Evolutionary conservation across 2,797 vertebrate genomes (phyloP), one percentile per base, ranked within the genome.

Genomic region (Poeciliopsis presidionis): DNA sequence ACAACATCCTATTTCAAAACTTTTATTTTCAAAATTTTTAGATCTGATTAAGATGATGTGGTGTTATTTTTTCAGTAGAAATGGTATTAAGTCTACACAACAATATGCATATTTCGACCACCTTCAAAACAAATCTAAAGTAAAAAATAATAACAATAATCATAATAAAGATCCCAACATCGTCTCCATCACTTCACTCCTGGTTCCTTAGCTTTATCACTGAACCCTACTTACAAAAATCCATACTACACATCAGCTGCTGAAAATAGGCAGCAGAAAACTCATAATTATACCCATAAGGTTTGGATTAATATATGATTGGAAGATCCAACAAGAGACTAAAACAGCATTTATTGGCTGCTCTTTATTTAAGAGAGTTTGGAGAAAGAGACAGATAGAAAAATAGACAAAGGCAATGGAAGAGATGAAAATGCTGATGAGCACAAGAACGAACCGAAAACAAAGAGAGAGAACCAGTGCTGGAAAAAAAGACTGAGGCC

Each of bases 401-500:
- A 79, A 36, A 78, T 46, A 82, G 57, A 75, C 53, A 47, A 41
- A 67, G 75, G 71, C 47, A 78, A 53, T 72, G 67, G 74, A 69
- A 73, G 74, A 76, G 72, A 57, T 73, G 73, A 81, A 46, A 72
- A 78, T 14, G 65, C 47, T n/a, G 69, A 80, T 43, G 74, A 73
- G 78, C 72, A 81, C 78, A 81, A 74, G 72, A 73, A 63, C 74
- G 49, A 73, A 63, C 51, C 22, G 7, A 53, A 74, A 80, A 78
- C 78, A 33, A 74, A 81, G 77, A 78, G 33, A 87, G 77, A 72
- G 73, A 81, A 72, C 36, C 39, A 43, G 84, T 73, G 80, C 82
- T 43, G 59, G 78, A 76, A 80, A 80, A 46, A 45, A 70, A 76
- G 70, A 74, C 76, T 81, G 39, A 43, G 78, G 46, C 65, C 33